Base-by-base conservation (phyloP, 2,797 vertebrate species). In the Borostomias antarcticus region DNA sequence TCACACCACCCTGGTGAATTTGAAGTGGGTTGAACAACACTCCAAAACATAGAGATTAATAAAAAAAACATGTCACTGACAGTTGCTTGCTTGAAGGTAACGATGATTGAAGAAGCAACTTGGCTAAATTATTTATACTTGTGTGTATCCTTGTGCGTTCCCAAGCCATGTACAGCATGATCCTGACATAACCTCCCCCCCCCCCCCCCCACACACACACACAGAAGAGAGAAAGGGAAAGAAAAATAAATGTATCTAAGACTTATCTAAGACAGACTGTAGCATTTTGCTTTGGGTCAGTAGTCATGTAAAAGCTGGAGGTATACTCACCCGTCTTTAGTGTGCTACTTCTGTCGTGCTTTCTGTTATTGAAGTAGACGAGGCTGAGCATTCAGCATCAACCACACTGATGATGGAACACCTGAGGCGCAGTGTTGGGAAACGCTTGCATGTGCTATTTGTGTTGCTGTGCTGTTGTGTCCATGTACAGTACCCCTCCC, bases 371-470 rank as follows among this genome's bases (percentile, higher is more conserved):
- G n/a, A n/a, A n/a, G n/a, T n/a, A n/a, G n/a, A n/a, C n/a, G n/a
- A n/a, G n/a, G n/a, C n/a, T n/a, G n/a, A n/a, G n/a, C n/a, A n/a
- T n/a, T n/a, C n/a, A n/a, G n/a, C n/a, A n/a, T 11, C 13, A 43
- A 45, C 13, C 15, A 0, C 43, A 37, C 62, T 45, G 40, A n/a
- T 9, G 50, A 72, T 43, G 59, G 48, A 79, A 71, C 73, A 78
- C 65, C 70, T 72, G 58, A 69, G 68, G 72, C 80, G 63, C 68
- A 70, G 82, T 74, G 82, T 58, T 67, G 67, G 79, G 77, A 73
- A 86, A n/a, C n/a, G 84, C 89, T 89, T 89, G 91, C 90, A 91
- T 92, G 91, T 81, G 84, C 88, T 86, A 78, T 91, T 91, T 93
- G 89, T 91, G 87, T 92, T 91, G 79, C 84, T 86, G 85, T 90